A percentile compares a stretch with the other conserved stretches of the same genome.
phyloP scores from a whole-genome alignment of 2,113 vertebrate species.

The Pachypanchax playfairii region DNA sequence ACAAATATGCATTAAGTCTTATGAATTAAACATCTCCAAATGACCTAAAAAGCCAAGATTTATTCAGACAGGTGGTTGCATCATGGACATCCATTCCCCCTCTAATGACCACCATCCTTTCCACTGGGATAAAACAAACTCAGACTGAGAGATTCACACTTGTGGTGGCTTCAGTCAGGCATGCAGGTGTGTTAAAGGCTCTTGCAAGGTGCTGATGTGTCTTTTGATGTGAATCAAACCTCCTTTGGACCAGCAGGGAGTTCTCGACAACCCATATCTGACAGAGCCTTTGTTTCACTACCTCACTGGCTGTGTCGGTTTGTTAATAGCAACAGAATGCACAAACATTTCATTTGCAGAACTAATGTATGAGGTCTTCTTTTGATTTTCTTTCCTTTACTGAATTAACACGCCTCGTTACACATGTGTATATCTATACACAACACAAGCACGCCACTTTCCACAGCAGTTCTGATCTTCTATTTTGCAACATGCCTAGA shows the following conservation, averaged over 20 bases:
- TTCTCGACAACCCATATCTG: slow-evolving; percentile 45
- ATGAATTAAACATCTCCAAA: slow-evolving; percentile 10
- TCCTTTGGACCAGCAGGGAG: slow-evolving; percentile 37
- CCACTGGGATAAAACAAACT: slow-evolving; percentile 44
- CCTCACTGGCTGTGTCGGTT: slow-evolving; percentile 29
- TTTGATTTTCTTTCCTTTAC: background rate
- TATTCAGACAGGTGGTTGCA: slow-evolving; percentile 6
- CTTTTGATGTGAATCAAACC: slow-evolving; percentile 20
- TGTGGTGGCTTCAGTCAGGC: slow-evolving; percentile 64
- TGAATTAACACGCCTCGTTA: background rate
- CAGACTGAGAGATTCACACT: slow-evolving; percentile 65
- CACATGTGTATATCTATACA: background rate
- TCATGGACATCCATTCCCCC: slow-evolving; percentile 11
- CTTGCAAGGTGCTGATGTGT: slow-evolving; percentile 47
- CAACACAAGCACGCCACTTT: background rate
- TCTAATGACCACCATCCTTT: slow-evolving; percentile 29
- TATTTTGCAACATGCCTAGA: background rate
- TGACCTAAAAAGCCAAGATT: background rate
- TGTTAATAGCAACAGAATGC: no score
- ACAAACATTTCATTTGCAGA: no score
- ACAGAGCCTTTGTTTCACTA: slow-evolving; percentile 49
- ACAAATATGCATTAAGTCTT: background rate
- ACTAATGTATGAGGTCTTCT: no score
- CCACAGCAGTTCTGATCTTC: background rate
- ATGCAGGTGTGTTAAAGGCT: slow-evolving; percentile 65